Percentiles rank a stretch among this genome's conserved stretches.
These are phyloP conservation scores for Limnephilus lunatus DNA, from an alignment of 2,888 invertebrate species.

Conservation along the genomic window DNA sequence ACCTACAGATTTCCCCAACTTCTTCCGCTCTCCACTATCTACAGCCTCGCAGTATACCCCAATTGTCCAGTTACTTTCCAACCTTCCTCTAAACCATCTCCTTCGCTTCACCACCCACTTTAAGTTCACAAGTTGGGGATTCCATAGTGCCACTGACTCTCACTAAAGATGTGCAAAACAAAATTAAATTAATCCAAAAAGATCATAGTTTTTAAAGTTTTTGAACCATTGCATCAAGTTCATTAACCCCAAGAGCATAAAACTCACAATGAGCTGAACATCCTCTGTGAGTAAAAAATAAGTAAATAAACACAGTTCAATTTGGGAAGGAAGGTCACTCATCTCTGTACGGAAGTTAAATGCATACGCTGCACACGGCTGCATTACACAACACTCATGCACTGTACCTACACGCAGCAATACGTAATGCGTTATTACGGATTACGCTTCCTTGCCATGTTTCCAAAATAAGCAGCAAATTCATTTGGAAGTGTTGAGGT, in stretches of 20 bases:
- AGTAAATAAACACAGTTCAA: slow-evolving; percentile 41
- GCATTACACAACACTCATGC: slow-evolving; percentile 3
- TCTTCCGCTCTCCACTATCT: too few species aligned
- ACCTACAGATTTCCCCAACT: too few species aligned
- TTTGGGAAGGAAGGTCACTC: slow-evolving; percentile 43
- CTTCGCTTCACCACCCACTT: too few species aligned
- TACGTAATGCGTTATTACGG: background rate
- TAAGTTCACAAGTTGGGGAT: too few species aligned
- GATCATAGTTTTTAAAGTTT: background rate
- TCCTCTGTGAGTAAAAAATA: slow-evolving; percentile 39
- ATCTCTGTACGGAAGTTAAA: slow-evolving; percentile 46
- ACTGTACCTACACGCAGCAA: background rate
- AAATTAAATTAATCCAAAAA: background rate
- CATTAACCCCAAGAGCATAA: slow-evolving; percentile 55
- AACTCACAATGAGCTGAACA: slow-evolving; percentile 54
- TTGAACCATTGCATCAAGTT: slow-evolving; percentile 31
- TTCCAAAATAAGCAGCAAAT: background rate
- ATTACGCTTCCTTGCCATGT: background rate
- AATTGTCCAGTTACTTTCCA: too few species aligned
- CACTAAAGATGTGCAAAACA: background rate
- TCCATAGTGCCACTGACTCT: too few species aligned
- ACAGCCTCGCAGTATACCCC: too few species aligned
- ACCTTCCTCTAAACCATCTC: too few species aligned
- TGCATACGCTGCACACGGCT: slow-evolving; percentile 19
- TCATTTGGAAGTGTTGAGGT: background rate